Base-by-base conservation (phyloP, 1,140 invertebrate species). In the Caenorhabditis tropicalis region DNA sequence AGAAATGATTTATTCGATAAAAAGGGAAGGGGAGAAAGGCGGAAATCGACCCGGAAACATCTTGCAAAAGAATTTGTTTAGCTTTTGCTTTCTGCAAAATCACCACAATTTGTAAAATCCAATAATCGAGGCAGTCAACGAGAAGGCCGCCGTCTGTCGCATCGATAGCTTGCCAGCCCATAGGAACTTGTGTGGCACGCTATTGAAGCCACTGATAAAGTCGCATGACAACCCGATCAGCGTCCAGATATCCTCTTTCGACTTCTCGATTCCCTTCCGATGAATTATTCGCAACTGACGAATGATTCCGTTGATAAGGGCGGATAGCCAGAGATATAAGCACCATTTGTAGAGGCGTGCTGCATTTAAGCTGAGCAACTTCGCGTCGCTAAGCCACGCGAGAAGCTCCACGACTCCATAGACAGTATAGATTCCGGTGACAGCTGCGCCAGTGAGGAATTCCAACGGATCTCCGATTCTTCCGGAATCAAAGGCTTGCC, bases 241-340 rank as follows among this genome's bases (percentile, higher is more conserved):
- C 2, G 81, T 51, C 3, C 86, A 46, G 36, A 83, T 53, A 81
- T 87, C 86, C 79, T 81, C 83, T 29, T 70, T 51, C 1, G 83
- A 36, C 33, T 87, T 87, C 53, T 87, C 79, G 39, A 84, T 46
- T 39, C 53, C 53, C 46, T 87, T 85, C 27, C 51, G 27, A 33
- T 39, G 43, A 43, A 87, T 84, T 5, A 74, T 36, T 21, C 87
- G 33, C 7, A 86, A 21, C 16, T 70, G 60, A 31, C 80, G 56
- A 12, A 86, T 21, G 7, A 88, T 88, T 83, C 87, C 85, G 51
- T 53, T 39, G 15, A 87, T 36, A 15, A 88, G 51, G 4, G 84
- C 87, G 7, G 84, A 82, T 21, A 87, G 21, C 87, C 87, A 88
- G n/a, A 88, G 60, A 33, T 88, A 88, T 2, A 88, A 58, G 60